Percentiles rank a stretch among this genome's conserved stretches.
These are phyloP conservation scores for Littorina saxatilis DNA, from an alignment of 1,140 invertebrate genomes.

Conservation along the genomic window DNA sequence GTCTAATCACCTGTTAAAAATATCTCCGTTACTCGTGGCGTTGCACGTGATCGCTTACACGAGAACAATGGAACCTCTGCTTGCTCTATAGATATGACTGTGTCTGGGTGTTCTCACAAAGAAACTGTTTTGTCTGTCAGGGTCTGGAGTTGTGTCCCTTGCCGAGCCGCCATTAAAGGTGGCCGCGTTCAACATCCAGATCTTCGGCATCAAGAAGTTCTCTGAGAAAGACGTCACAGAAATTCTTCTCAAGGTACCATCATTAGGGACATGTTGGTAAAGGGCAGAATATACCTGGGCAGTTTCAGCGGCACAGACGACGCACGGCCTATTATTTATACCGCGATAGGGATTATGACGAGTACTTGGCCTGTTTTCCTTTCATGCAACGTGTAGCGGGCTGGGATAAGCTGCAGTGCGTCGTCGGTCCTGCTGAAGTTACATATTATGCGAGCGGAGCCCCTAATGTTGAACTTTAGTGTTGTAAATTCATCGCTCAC, in stretches of 20 bases:
- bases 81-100: not conserved
- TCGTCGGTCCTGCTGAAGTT: too few species aligned
- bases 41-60: not conserved
- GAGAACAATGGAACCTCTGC: not conserved
- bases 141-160: not conserved
- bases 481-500: not conserved
- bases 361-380: too few species aligned
- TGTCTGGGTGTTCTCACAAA: not conserved
- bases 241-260: conserved; percentile 48
- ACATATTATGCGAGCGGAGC: too few species aligned
- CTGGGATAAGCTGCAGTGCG: too few species aligned
- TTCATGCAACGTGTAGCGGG: too few species aligned
- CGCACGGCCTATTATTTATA: too few species aligned
- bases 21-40: not conserved
- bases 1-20: not conserved
- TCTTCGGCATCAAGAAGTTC: conserved; percentile 59
- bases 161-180: conserved; percentile 49
- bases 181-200: conserved; percentile 62
- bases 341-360: too few species aligned
- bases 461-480: too few species aligned
- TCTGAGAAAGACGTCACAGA: conserved; percentile 42
- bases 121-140: not conserved
- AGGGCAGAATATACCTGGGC: too few species aligned
- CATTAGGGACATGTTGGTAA: not conserved
- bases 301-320: too few species aligned